Conservation (phyloP, 2,888 invertebrate species). For the Parnassius smintheus region DNA sequence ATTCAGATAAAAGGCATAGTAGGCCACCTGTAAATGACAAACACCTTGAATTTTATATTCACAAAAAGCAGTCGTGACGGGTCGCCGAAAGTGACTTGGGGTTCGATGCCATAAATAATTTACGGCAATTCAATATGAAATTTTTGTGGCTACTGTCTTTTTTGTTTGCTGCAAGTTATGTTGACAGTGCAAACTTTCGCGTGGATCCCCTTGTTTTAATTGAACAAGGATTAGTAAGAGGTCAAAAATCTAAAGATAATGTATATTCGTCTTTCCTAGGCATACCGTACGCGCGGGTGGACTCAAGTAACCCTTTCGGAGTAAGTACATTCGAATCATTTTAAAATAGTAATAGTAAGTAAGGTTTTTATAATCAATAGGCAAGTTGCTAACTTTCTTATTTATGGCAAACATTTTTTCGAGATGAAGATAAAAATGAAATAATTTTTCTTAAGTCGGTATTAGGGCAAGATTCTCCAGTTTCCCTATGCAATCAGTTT, state of each 20-base stretch:
- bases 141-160: constrained; percentile 36
- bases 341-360: too few relatives aligned
- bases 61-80: constrained; percentile 7
- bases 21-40: constrained; percentile 6
- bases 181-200: constrained; percentile 43
- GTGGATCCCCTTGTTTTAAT: constrained; percentile 68
- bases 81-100: constrained; percentile 19
- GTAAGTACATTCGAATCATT: constrained; percentile 48
- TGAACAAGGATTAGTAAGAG: constrained; percentile 65
- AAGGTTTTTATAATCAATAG: too few relatives aligned
- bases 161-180: constrained; percentile 36
- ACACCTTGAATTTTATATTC: constrained; percentile 1
- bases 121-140: constrained; percentile 40
- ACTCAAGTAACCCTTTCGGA: constrained; percentile 64
- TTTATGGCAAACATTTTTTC: too few relatives aligned
- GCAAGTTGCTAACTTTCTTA: too few relatives aligned
- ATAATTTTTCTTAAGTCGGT: too few relatives aligned
- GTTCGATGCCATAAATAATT: constrained; percentile 34
- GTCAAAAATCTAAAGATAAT: constrained; percentile 59
- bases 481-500: too few relatives aligned
- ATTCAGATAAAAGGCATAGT: constrained; percentile 28
- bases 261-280: constrained; percentile 67
- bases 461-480: too few relatives aligned
- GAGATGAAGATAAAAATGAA: too few relatives aligned
- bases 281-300: constrained; percentile 66